A percentile compares a stretch with the other conserved stretches of the same genome.
Evolutionary conservation across 1,140 invertebrate species (phyloP).

Genomic region (Dendroctonus ponderosae): DNA sequence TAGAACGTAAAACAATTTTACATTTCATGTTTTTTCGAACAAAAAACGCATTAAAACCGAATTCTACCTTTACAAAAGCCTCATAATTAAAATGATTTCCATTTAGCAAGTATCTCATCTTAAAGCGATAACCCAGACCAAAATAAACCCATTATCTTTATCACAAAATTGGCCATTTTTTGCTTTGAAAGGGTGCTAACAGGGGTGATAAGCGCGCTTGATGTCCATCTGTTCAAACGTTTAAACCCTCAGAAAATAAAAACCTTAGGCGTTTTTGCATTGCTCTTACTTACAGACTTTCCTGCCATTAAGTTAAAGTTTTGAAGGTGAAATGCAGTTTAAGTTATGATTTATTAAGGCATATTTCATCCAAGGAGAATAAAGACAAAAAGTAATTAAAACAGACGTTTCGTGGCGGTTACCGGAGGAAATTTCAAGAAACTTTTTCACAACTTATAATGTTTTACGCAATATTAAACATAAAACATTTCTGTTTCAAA

Average conservation of each 20-base stretch:
- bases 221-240: slow-evolving; percentile 28
- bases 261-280: slow-evolving; percentile 17
- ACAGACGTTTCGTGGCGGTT: no score
- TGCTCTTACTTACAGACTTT: not conserved
- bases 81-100: slow-evolving; percentile 8
- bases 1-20: not conserved
- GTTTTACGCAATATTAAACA: no score
- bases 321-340: no score
- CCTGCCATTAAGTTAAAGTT: no score
- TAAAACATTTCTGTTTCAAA: no score
- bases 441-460: no score
- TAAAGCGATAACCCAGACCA: slow-evolving; percentile 24
- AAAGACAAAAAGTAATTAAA: no score
- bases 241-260: slow-evolving; percentile 21
- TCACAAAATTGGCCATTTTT: slow-evolving; percentile 31
- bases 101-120: slow-evolving; percentile 12
- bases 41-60: not conserved
- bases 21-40: not conserved
- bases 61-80: not conserved
- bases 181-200: slow-evolving; percentile 22
- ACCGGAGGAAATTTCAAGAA: no score
- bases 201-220: slow-evolving; percentile 22
- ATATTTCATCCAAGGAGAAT: no score
- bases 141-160: slow-evolving; percentile 31
- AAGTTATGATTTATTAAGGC: no score